Conservation (phyloP, 37 sponge, comb jelly and placozoan species). For the Oscarella lobularis region DNA sequence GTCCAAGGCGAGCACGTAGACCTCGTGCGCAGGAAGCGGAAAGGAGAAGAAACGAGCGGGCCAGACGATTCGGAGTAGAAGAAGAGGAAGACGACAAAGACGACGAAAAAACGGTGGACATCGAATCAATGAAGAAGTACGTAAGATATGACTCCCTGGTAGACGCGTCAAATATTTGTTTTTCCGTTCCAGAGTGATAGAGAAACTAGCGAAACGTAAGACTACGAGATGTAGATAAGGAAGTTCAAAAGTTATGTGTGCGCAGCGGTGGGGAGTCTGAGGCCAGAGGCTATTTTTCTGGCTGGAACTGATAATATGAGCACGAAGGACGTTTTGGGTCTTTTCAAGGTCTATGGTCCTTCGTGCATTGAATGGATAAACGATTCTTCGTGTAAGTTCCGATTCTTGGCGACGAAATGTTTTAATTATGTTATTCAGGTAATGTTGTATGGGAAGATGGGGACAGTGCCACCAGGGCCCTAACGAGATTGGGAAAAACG, state of each 20-base stretch:
- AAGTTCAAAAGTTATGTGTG: not conserved
- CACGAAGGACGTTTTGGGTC: conserved; percentile 36
- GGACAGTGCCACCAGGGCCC: conserved; percentile 36
- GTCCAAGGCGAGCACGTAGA: not conserved
- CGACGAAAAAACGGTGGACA: not conserved
- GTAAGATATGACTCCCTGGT: too few relatives aligned
- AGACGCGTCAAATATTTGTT: too few relatives aligned
- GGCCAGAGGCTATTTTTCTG: conserved; percentile 48
- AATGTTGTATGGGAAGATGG: conserved; percentile 53
- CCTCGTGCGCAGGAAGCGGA: not conserved
- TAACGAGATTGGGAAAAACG: conserved; percentile 15
- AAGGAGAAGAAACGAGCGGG: conserved; percentile 13
- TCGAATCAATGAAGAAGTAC: conserved; percentile 5
- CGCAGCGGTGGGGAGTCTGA: not conserved
- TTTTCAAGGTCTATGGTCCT: conserved; percentile 42
- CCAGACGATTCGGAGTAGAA: conserved; percentile 16
- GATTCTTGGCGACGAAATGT: not conserved
- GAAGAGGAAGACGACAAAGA: not conserved
- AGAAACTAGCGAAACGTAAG: not conserved
- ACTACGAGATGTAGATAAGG: too few relatives aligned
- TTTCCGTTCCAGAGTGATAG: not conserved
- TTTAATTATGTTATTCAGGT: conserved; percentile 24
- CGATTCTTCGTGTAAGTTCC: conserved; percentile 55
- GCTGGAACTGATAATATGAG: conserved; percentile 61
- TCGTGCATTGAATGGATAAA: conserved; percentile 61